A percentile compares a stretch with the other conserved stretches of the same genome.
phyloP scores from a whole-genome alignment of 2,113 vertebrate species.

The Boulengerochromis microlepis region DNA sequence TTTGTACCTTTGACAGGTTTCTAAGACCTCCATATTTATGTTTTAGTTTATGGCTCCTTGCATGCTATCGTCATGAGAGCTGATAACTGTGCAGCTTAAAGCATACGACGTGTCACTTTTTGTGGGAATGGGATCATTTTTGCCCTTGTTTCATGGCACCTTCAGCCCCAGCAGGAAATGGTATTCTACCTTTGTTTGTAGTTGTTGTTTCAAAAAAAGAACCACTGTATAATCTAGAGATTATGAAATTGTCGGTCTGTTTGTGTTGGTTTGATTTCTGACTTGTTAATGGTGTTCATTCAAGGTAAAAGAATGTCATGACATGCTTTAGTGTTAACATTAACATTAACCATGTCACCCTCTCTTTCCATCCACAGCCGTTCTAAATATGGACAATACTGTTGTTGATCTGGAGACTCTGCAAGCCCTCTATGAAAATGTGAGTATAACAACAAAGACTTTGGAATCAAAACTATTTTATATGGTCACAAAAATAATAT shows the following conservation, averaged over 20 bases:
- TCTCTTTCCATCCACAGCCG: conserved; percentile 70
- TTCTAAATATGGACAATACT: conserved; percentile 94
- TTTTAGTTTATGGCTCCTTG: conserved; percentile 41
- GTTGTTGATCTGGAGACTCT: conserved; percentile 96
- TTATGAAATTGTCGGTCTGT: background rate
- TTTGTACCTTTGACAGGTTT: conserved; percentile 64
- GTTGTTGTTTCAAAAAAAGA: background rate
- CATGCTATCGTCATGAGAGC: conserved; percentile 25
- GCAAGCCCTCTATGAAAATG: conserved; percentile 95
- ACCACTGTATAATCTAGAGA: background rate
- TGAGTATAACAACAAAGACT: conserved; percentile 71
- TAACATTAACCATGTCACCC: conserved; percentile 37
- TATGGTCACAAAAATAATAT: background rate
- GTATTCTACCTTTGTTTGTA: background rate
- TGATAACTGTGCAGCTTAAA: conserved; percentile 31
- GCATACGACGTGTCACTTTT: background rate
- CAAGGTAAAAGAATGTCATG: conserved; percentile 5
- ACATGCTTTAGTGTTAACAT: background rate
- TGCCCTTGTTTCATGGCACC: background rate
- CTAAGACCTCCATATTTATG: conserved; percentile 48
- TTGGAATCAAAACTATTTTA: background rate
- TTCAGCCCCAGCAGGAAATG: background rate
- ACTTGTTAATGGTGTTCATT: conserved; percentile 12
- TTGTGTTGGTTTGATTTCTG: conserved; percentile 24
- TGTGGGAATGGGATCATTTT: background rate